phyloP scores from a whole-genome alignment of 1,140 invertebrate species.

The Ylistrum balloti region DNA sequence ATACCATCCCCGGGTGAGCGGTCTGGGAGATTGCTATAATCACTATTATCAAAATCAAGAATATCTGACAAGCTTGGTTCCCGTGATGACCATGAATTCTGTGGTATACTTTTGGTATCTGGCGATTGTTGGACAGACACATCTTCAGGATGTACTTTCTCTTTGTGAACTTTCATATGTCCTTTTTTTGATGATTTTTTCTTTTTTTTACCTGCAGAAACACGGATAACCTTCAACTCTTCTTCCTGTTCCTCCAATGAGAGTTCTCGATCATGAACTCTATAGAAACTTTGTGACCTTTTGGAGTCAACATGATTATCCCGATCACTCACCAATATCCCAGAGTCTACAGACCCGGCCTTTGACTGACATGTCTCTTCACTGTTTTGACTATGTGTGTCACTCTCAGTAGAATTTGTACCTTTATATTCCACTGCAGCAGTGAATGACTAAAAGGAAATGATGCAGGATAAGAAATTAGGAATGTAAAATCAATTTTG shows the following conservation, averaged over 20 bases:
- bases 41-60: background rate
- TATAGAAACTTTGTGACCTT: constrained; percentile 10
- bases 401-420: background rate
- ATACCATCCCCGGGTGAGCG: constrained; percentile 33
- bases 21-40: background rate
- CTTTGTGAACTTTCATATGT: background rate
- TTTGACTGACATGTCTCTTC: background rate
- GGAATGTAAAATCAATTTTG: too few relatives aligned
- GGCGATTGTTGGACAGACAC: background rate
- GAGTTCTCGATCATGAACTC: background rate
- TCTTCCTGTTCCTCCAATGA: constrained; percentile 18
- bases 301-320: background rate
- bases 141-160: background rate
- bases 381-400: too few relatives aligned
- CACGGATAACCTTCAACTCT: constrained; percentile 2
- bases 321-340: background rate
- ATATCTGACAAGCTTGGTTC: constrained; percentile 8
- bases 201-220: background rate
- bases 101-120: background rate
- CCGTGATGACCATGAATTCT: background rate
- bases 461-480: too few relatives aligned
- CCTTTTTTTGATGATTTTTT: background rate
- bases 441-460: constrained; percentile 12
- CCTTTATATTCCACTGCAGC: background rate
- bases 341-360: background rate